Evolutionary conservation across 1,140 invertebrate species (phyloP), one percentile per base, ranked within the genome.

Genomic region (Drosophila arawakana): DNA sequence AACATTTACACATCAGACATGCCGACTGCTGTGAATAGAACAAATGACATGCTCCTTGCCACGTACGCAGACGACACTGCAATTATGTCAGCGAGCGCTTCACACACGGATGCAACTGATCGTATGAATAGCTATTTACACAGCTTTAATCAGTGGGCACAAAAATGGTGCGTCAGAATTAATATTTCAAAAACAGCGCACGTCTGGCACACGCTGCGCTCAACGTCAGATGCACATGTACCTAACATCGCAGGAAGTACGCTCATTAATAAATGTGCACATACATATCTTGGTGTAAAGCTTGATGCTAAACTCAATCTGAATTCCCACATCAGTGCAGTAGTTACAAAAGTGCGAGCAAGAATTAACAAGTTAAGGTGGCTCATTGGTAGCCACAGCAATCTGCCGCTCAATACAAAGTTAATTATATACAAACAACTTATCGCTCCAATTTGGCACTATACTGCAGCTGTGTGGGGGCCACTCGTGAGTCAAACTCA

Each of bases 31-130:
- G 9, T n/a, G 1, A 7, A 35, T 7, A 10, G 11, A 34, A 35
- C 10, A 5, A 34, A 30, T 30, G 25, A 10, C 5, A 30, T 10
- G 21, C 30, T n/a, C 2, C 11, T 54, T 13, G 50, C 50, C 0
- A 54, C 50, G n/a, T 54, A 54, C 4, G 50, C 50, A 7, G 50
- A 54, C n/a, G 50, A 54, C 11, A 54, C 50, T 7, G 50, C 11
- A 1, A 54, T 54, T 1, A 18, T n/a, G 30, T 49, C 47, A 49
- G n/a, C 8, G 43, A 2, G 6, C 5, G n/a, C 10, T 10, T 46
- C 11, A 13, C 43, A 46, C n/a, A 5, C 43, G 4, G 3, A 3
- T 13, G 43, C 43, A 11, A 15, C n/a, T 46, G 6, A 4, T 15
- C 43, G 3, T 2, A 34, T 54, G 4, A 34, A 54, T 10, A 6